Evolutionary conservation across 2,113 vertebrate genomes (phyloP).

Genomic region (Xerus inauris): DNA sequence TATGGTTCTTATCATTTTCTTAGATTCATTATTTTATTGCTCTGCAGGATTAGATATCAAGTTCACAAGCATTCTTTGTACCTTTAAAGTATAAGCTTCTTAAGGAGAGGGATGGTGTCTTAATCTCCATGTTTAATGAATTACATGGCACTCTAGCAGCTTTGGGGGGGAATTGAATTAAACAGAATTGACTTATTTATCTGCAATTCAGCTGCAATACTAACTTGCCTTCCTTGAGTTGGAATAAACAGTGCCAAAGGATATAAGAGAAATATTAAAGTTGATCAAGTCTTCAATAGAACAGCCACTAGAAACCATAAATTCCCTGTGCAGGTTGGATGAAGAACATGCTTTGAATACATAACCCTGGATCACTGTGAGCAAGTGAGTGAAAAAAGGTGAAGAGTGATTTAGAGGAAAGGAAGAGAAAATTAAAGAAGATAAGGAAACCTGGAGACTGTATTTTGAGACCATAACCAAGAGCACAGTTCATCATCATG

Average conservation of each 20-base stretch:
- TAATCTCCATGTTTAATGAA: conserved; percentile 6
- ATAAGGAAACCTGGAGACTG: conserved; percentile 1
- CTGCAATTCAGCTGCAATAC: background rate
- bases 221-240: conserved; percentile 37
- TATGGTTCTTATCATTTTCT: background rate
- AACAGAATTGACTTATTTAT: conserved; percentile 51
- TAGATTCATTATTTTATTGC: conserved; percentile 35
- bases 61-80: conserved; percentile 2
- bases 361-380: conserved; percentile 48
- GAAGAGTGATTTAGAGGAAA: conserved; percentile 56
- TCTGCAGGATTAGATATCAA: background rate
- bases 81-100: conserved; percentile 26
- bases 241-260: conserved; percentile 44
- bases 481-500: background rate
- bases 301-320: conserved; percentile 39
- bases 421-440: conserved; percentile 57
- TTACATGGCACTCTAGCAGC: background rate
- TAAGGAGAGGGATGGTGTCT: background rate
- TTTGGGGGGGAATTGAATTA: background rate
- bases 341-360: conserved; percentile 50
- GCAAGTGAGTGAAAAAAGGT: background rate
- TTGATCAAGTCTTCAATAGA: conserved; percentile 56
- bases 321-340: background rate
- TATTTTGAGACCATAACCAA: conserved; percentile 58
- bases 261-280: conserved; percentile 61